phyloP scores from a whole-genome alignment of 35 echinoderm and acorn worm genomes.

The Lytechinus variegatus region DNA sequence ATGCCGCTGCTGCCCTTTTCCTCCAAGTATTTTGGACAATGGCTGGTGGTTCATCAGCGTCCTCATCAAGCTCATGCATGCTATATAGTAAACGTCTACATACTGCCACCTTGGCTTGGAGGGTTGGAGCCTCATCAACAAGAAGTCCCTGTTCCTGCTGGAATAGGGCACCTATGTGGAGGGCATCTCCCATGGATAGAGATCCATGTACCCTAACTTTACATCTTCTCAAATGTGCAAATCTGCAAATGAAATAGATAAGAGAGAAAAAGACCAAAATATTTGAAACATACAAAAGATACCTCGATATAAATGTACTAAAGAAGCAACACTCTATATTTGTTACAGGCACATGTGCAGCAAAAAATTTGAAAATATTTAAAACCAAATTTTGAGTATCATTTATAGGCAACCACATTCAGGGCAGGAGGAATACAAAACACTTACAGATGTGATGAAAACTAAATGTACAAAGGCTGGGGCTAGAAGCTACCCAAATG shows the following conservation, averaged over 20 bases:
- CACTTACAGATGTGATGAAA: too few species aligned
- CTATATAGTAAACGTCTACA: conserved; percentile 28
- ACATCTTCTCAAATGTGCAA: conserved; percentile 23
- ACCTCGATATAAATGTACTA: too few species aligned
- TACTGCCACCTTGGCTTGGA: conserved; percentile 27
- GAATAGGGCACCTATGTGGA: neutral
- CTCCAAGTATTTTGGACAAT: conserved; percentile 18
- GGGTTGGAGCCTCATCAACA: neutral
- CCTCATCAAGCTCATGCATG: conserved; percentile 25
- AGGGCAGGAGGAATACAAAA: too few species aligned
- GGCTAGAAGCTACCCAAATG: too few species aligned
- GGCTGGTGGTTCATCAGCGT: neutral
- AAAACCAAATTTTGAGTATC: too few species aligned
- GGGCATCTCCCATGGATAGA: neutral
- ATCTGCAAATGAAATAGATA: conserved; percentile 13
- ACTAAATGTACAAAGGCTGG: too few species aligned
- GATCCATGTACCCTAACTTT: conserved; percentile 1
- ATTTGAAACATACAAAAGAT: too few species aligned
- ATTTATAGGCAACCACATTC: too few species aligned
- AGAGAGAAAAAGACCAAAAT: neutral
- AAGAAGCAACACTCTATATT: too few species aligned
- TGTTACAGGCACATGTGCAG: too few species aligned
- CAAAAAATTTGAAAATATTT: too few species aligned
- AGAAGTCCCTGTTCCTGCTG: conserved; percentile 20
- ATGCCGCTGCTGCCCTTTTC: conserved; percentile 9